Evolutionary conservation across 2,888 invertebrate species (phyloP).

Genomic region (Reticulitermes lucifugus): DNA sequence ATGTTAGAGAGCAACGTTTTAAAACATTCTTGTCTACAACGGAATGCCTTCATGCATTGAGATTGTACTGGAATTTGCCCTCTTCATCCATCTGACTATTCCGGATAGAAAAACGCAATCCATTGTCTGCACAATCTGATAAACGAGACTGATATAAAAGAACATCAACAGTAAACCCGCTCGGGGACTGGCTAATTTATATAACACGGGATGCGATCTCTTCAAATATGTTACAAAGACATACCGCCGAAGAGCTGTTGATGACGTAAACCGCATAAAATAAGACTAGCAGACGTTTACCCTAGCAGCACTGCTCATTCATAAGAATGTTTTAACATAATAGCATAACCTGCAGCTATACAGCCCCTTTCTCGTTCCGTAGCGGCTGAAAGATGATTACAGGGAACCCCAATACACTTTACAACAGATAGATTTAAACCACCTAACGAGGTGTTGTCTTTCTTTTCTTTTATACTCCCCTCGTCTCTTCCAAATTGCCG

Average conservation of each 20-base stretch:
- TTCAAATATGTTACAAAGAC: constrained; percentile 26
- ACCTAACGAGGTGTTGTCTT: constrained; percentile 25
- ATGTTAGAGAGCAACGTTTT: neutral
- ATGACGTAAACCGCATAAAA: constrained; percentile 27
- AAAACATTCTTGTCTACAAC: neutral
- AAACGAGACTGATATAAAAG: neutral
- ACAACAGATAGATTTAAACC: constrained; percentile 21
- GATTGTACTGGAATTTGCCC: neutral
- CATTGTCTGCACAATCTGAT: constrained; percentile 19
- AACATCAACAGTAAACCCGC: neutral
- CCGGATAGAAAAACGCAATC: neutral
- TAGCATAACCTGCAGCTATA: neutral
- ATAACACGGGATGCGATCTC: neutral
- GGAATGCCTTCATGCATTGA: neutral
- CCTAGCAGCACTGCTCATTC: constrained; percentile 27
- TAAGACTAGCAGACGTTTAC: constrained; percentile 6
- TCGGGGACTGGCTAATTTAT: constrained; percentile 13
- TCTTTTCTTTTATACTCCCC: neutral
- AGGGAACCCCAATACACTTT: constrained; percentile 13
- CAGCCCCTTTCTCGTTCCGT: constrained; percentile 20
- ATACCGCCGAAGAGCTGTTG: constrained; percentile 7
- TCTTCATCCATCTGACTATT: neutral
- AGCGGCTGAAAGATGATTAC: constrained; percentile 6
- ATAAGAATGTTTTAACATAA: constrained; percentile 19
- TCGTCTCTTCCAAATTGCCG: constrained; percentile 20